Conservation (phyloP, 2,113 vertebrate species). For the Patagioenas fasciata region DNA sequence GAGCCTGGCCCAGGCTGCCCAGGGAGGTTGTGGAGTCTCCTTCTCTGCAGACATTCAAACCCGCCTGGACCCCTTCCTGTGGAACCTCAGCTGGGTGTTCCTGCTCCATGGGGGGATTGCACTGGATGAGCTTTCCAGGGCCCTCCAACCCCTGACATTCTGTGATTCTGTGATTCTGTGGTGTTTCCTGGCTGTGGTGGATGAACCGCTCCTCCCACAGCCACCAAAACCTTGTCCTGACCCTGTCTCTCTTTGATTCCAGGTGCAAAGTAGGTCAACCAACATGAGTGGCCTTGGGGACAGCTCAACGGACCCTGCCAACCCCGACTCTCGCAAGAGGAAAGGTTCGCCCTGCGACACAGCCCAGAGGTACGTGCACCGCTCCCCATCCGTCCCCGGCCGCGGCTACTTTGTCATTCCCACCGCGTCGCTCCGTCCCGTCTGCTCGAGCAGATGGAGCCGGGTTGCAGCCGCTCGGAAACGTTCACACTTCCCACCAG, state of each 20-base stretch:
- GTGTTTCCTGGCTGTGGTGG: no score
- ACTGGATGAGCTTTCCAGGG: no score
- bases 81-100: no score
- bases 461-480: not conserved
- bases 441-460: slow-evolving; percentile 61
- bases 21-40: no score
- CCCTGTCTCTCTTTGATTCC: not conserved
- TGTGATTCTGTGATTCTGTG: no score
- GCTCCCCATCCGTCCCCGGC: not conserved
- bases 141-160: no score
- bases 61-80: no score
- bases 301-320: slow-evolving; percentile 85
- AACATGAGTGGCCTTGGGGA: slow-evolving; percentile 96
- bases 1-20: no score
- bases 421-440: not conserved
- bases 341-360: slow-evolving; percentile 91
- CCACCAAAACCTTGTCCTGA: not conserved
- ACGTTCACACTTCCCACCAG: slow-evolving; percentile 55
- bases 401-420: not conserved
- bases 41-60: no score
- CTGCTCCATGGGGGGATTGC: no score
- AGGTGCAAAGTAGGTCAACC: slow-evolving; percentile 88
- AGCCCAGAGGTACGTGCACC: slow-evolving; percentile 82
- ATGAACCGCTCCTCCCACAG: not conserved
- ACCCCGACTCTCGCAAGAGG: slow-evolving; percentile 90